Evolutionary conservation across 2,113 vertebrate genomes (phyloP).

Genomic region (Gymnocephalus cernua): DNA sequence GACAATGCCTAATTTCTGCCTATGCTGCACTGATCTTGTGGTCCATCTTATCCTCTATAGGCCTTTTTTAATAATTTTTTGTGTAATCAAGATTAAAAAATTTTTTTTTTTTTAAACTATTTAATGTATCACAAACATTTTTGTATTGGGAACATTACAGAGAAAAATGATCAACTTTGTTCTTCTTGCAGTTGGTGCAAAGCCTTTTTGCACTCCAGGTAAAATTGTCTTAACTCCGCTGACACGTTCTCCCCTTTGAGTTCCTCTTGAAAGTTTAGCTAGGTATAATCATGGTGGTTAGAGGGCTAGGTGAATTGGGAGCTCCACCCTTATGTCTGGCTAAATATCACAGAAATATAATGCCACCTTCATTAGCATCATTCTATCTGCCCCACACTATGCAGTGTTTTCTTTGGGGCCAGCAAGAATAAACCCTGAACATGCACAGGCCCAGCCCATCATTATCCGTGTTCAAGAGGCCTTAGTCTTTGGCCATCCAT

Average conservation of each 20-base stretch:
- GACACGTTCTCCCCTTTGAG: background rate
- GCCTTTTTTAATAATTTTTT: background rate
- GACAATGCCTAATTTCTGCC: background rate
- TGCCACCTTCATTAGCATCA: slow-evolving; percentile 72
- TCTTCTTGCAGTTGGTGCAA: background rate
- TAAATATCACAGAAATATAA: slow-evolving; percentile 71
- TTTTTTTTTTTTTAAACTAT: too few species aligned
- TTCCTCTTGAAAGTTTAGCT: slow-evolving; percentile 49
- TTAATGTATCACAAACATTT: too few species aligned
- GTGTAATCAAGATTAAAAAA: background rate
- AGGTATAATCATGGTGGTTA: slow-evolving; percentile 52
- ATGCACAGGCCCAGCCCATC: slow-evolving; percentile 53
- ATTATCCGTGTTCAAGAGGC: slow-evolving; percentile 68
- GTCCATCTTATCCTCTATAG: background rate
- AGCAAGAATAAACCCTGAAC: slow-evolving; percentile 49
- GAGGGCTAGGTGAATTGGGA: slow-evolving; percentile 48
- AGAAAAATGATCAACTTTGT: background rate
- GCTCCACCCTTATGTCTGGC: slow-evolving; percentile 62
- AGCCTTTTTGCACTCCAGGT: background rate
- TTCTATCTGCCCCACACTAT: slow-evolving; percentile 61
- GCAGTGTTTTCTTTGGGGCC: slow-evolving; percentile 77
- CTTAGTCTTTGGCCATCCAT: slow-evolving; percentile 73
- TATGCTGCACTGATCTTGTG: background rate
- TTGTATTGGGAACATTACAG: background rate
- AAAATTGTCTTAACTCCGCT: slow-evolving; percentile 7